phyloP scores from a whole-genome alignment of 2,797 vertebrate genomes.

The Sebastes taczanowskii region DNA sequence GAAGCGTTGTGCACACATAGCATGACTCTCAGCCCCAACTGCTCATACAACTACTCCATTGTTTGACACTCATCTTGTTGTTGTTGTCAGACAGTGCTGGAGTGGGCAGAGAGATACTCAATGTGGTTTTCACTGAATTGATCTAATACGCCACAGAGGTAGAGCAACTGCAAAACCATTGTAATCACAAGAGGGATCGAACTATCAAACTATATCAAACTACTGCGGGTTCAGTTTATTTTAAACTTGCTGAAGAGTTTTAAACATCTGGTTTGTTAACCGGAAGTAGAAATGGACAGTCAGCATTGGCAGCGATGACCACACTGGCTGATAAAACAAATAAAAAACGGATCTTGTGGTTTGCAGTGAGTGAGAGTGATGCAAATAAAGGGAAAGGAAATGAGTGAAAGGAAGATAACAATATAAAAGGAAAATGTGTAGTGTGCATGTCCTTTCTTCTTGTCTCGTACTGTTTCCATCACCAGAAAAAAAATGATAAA shows the following conservation, averaged over 20 bases:
- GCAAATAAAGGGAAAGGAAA: not conserved
- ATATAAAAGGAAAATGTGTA: not conserved
- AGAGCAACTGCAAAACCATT: not conserved
- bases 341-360: constrained; percentile 8
- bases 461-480: not conserved
- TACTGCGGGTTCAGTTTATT: not conserved
- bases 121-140: constrained; percentile 6
- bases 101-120: not conserved
- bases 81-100: not conserved
- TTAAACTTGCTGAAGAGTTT: not conserved
- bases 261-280: not conserved
- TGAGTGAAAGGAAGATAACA: not conserved
- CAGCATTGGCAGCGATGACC: no score
- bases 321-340: not conserved
- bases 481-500: not conserved
- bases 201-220: no score
- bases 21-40: not conserved
- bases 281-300: not conserved
- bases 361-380: not conserved
- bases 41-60: constrained; percentile 39
- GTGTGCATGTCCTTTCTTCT: not conserved
- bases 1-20: not conserved
- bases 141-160: not conserved
- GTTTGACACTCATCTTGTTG: not conserved
- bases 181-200: not conserved